phyloP scores from a whole-genome alignment of 2,797 vertebrate genomes.

The Poliocrania exsul region DNA sequence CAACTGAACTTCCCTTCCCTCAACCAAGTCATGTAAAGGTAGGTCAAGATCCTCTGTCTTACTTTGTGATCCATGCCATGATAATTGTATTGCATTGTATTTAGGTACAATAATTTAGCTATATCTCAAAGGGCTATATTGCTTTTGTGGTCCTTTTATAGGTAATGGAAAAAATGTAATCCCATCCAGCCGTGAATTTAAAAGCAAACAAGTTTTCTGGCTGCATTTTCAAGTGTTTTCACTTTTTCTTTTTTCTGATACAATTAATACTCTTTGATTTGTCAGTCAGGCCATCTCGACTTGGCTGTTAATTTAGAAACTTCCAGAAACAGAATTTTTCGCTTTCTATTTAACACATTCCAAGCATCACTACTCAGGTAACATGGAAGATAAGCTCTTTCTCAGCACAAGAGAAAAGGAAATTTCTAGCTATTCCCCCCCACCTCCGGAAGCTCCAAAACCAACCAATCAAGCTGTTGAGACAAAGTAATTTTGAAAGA shows the following conservation, averaged over 20 bases:
- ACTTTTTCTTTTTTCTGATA: not conserved
- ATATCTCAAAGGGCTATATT: not conserved
- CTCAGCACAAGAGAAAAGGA: not conserved
- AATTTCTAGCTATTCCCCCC: not conserved
- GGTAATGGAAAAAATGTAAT: not conserved
- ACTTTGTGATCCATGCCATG: rapidly evolving
- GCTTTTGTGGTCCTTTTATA: not conserved
- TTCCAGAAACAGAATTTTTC: not conserved
- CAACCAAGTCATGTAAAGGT: not conserved
- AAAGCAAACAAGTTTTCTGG: not conserved
- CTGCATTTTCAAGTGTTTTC: not conserved
- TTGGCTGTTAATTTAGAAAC: slow-evolving; percentile 3
- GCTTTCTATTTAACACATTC: not conserved
- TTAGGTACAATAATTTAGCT: not conserved
- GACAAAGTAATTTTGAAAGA: not conserved
- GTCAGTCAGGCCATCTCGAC: not conserved
- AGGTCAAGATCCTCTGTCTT: not conserved
- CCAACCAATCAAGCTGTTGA: not conserved
- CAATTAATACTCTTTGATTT: slow-evolving; percentile 9
- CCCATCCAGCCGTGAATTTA: not conserved
- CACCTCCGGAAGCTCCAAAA: not conserved
- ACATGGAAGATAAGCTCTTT: not conserved
- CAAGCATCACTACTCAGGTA: not conserved
- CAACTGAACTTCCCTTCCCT: not conserved
- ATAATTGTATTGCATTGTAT: not conserved